Evolutionary conservation across 2,113 vertebrate genomes (phyloP).

Genomic region (Equus quagga): DNA sequence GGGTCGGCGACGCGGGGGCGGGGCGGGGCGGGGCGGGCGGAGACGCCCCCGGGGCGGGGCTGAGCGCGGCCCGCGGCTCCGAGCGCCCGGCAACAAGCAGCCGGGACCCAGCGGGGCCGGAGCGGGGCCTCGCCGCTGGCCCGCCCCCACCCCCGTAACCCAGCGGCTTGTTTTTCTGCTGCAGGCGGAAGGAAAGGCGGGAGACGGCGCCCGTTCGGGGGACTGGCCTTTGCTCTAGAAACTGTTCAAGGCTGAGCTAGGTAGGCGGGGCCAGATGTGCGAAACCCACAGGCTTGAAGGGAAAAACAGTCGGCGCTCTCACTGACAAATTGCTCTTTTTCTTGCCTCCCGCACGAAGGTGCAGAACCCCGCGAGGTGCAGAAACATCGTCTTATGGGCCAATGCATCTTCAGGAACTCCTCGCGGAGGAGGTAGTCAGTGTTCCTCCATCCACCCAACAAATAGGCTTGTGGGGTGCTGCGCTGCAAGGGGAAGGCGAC

Average conservation of each 20-base stretch:
- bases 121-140: not conserved
- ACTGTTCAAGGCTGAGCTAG: not conserved
- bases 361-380: not conserved
- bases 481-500: not conserved
- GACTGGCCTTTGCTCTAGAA: not conserved
- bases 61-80: not conserved
- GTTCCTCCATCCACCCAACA: not conserved
- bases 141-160: fast-evolving
- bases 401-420: not conserved
- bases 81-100: fast-evolving
- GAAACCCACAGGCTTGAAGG: not conserved
- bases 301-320: not conserved
- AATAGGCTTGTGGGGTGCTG: not conserved
- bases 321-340: not conserved
- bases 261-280: not conserved
- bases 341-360: not conserved
- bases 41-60: slow-evolving; percentile 69
- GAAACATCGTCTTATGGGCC: not conserved
- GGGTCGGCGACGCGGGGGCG: slow-evolving; percentile 45
- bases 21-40: not conserved
- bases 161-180: not conserved
- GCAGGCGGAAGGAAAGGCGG: not conserved
- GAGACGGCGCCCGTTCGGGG: fast-evolving
- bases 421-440: not conserved
- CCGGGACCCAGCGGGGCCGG: fast-evolving